Evolutionary conservation across 2,888 invertebrate species (phyloP), one percentile per base, ranked within the genome.

Genomic region (Thecocarcelia acutangulata): DNA sequence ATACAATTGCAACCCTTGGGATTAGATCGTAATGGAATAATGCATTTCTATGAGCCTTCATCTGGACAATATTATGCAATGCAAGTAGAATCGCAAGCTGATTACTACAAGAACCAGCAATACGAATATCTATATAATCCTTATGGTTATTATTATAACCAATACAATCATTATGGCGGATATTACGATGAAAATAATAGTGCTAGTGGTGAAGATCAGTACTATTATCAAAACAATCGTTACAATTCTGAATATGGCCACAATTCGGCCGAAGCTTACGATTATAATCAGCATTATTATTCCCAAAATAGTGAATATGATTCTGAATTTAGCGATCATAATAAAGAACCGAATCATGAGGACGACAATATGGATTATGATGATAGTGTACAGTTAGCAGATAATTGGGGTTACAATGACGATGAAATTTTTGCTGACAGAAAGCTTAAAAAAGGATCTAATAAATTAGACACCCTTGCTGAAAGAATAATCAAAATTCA

Each of bases 1-100:
- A 44, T 83, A 8, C 70, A 58, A 42, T 61, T 72, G 33, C 44
- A 61, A 61, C 79, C 69, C 3, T 66, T 79, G 8, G 83, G 82
- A 1, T 44, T 75, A 12, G 70, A 74, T 69, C 42, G 58, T 0
- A 52, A 58, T 11, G 46, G 59, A 17, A 56, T 76, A 12, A 80
- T 84, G 78, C 84, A 84, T 48, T 85, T 83, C 19, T 85, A 84
- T 56, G 84, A 85, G 46, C 75, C 84, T 8, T 28, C 46, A 11
- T 46, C 83, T 0, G 56, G 80, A 11, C 66, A 83, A 63, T 85
- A 84, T 50, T 84, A 83, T 63, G 78, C 77, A 17, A 58, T 85
- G 40, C 80, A 77, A 24, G 24, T 46, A 12, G 58, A 48, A 64
- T n/a, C 54, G 28, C 52, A 69, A 17, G 33, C 63, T 15, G 2